phyloP scores from a whole-genome alignment of 2,113 vertebrate species.

The Prunella fulvescens region DNA sequence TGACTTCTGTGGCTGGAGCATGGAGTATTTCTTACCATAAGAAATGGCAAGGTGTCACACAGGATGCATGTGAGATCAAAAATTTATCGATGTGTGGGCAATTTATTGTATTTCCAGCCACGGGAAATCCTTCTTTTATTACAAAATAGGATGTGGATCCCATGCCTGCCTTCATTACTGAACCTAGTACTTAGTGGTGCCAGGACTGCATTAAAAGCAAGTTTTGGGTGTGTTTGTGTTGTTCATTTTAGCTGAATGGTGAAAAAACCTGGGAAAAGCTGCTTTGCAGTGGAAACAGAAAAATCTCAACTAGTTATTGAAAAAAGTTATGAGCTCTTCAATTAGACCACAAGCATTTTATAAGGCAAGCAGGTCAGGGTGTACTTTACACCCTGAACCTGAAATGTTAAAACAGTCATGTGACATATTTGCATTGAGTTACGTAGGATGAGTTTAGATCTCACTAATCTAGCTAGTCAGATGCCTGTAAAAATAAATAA shows the following conservation, averaged over 20 bases:
- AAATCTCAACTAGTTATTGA: neutral
- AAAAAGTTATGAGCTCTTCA: conserved; percentile 28
- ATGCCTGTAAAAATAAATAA: conserved; percentile 39
- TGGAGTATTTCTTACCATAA: neutral
- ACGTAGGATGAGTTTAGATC: neutral
- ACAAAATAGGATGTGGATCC: neutral
- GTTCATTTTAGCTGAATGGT: neutral
- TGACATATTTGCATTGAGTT: neutral
- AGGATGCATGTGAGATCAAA: neutral
- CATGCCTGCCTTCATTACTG: neutral
- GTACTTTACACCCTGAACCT: neutral
- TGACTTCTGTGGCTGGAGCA: neutral
- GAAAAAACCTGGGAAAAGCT: neutral
- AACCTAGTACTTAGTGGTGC: neutral
- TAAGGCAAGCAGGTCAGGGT: conserved; percentile 2
- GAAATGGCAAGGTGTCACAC: neutral
- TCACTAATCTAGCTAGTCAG: neutral
- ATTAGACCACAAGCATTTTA: conserved; percentile 37
- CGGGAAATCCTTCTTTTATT: neutral
- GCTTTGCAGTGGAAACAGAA: conserved; percentile 9
- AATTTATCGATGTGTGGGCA: neutral
- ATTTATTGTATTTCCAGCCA: neutral
- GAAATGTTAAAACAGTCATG: neutral
- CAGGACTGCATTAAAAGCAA: conserved; percentile 10
- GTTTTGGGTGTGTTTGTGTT: neutral